phyloP scores from a whole-genome alignment of 2,888 invertebrate genomes.

The Chouioia cunea region DNA sequence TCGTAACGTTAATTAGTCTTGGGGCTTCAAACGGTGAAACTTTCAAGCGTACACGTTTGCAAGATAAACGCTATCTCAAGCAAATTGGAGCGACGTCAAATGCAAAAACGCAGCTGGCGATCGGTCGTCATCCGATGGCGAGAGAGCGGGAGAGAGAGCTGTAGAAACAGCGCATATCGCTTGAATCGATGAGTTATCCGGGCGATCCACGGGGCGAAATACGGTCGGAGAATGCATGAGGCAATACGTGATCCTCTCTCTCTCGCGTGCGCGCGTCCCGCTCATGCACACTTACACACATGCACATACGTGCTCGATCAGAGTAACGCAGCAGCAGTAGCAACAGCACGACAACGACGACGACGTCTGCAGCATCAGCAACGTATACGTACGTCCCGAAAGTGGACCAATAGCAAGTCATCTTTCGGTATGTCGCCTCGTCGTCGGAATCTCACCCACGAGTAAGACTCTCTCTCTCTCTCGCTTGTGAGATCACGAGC shows the following conservation, averaged over 20 bases:
- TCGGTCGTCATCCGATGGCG: too few species aligned
- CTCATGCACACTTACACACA: too few species aligned
- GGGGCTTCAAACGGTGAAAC: too few species aligned
- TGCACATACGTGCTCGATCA: too few species aligned
- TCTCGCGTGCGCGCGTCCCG: not conserved
- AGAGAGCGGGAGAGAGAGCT: not conserved
- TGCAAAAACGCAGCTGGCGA: too few species aligned
- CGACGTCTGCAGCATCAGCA: too few species aligned
- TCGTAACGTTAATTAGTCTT: too few species aligned
- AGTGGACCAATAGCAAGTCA: constrained; percentile 41
- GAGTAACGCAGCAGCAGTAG: too few species aligned
- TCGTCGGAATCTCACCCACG: constrained; percentile 42
- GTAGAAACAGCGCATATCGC: not conserved
- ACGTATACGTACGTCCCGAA: constrained; percentile 5
- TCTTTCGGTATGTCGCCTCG: constrained; percentile 46
- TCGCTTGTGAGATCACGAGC: not conserved
- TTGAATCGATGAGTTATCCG: constrained; percentile 44
- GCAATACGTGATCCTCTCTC: not conserved
- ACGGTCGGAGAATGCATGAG: constrained; percentile 34
- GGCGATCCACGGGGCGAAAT: constrained; percentile 22
- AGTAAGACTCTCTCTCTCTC: constrained; percentile 40
- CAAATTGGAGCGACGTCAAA: too few species aligned
- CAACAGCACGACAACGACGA: too few species aligned
- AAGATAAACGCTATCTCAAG: too few species aligned
- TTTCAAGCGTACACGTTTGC: too few species aligned